Conservation (phyloP, 2,888 invertebrate species). For the Parasteatoda lunata region DNA sequence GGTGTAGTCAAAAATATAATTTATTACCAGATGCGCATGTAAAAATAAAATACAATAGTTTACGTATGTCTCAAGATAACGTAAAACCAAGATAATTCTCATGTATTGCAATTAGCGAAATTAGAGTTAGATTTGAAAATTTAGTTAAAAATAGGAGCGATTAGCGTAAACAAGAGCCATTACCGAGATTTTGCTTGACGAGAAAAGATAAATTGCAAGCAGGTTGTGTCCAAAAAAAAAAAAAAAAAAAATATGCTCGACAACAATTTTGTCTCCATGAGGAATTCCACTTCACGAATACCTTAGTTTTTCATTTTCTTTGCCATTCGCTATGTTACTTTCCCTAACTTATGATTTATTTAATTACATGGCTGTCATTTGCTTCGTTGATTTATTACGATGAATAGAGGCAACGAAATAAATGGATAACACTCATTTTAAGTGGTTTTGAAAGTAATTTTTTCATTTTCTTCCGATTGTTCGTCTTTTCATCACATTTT, state of each 20-base stretch:
- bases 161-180: no score
- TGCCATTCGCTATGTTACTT: neutral
- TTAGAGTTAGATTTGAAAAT: no score
- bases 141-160: no score
- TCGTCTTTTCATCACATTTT: neutral
- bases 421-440: slow-evolving; percentile 1
- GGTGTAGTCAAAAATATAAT: no score
- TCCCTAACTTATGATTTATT: neutral
- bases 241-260: neutral
- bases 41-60: no score
- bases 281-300: neutral
- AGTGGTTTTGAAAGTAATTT: neutral
- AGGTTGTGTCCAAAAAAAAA: neutral
- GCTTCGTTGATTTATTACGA: slow-evolving; percentile 1
- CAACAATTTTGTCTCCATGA: neutral
- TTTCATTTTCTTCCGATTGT: neutral
- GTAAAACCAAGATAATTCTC: no score
- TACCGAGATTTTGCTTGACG: neutral
- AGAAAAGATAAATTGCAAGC: neutral
- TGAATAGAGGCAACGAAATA: neutral
- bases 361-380: slow-evolving; percentile 5
- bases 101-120: no score
- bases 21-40: no score
- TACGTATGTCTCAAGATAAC: no score
- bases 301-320: neutral